Conservation (phyloP, 2,888 invertebrate genomes). For the Lamproptera curius region DNA sequence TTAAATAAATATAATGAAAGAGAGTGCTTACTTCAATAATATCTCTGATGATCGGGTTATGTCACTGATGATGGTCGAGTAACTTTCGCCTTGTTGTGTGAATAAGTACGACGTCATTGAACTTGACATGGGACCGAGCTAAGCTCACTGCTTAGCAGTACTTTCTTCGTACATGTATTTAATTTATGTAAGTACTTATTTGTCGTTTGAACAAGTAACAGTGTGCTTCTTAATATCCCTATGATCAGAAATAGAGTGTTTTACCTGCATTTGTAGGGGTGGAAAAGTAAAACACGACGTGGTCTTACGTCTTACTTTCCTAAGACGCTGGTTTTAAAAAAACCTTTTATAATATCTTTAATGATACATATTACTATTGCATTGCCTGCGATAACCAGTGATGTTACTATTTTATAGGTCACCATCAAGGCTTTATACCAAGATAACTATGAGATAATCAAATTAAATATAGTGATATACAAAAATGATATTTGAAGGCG, state of each 20-base stretch:
- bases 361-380: neutral
- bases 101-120: slow-evolving; percentile 57
- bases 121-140: slow-evolving; percentile 44
- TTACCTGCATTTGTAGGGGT: too few species aligned
- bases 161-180: neutral
- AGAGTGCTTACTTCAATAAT: slow-evolving; percentile 1
- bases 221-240: neutral
- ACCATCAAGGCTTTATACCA: too few species aligned
- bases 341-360: neutral
- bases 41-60: slow-evolving; percentile 27
- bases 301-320: neutral
- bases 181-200: neutral
- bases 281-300: neutral
- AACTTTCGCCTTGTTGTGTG: slow-evolving; percentile 56
- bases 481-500: neutral
- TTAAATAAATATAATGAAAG: slow-evolving; percentile 8
- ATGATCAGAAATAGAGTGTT: neutral
- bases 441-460: neutral
- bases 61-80: slow-evolving; percentile 39
- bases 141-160: neutral
- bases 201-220: neutral
- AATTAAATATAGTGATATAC: neutral
- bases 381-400: neutral
- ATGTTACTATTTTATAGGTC: too few species aligned
- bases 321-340: neutral